phyloP scores from a whole-genome alignment of 2,113 vertebrate genomes.

The Trogon melanurus region DNA sequence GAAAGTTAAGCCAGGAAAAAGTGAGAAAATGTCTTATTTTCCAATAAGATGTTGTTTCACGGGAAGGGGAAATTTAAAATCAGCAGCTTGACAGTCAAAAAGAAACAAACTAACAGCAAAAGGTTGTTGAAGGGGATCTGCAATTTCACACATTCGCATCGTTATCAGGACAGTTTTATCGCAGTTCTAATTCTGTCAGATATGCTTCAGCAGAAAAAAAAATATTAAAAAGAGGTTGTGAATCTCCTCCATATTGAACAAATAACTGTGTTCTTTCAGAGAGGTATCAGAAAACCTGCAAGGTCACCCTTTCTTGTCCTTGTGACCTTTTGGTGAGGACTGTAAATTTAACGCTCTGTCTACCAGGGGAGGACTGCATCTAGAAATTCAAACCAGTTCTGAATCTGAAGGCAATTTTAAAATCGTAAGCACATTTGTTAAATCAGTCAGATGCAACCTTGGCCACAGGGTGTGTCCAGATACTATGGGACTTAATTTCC shows the following conservation, averaged over 20 bases:
- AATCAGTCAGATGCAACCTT: not conserved
- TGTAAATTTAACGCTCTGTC: not conserved
- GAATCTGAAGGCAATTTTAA: not conserved
- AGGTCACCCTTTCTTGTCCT: not conserved
- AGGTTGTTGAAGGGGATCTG: not conserved
- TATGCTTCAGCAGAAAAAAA: not conserved
- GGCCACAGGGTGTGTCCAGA: not conserved
- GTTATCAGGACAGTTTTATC: slow-evolving; percentile 25
- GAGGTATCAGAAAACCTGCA: not conserved
- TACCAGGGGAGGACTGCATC: not conserved
- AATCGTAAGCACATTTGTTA: not conserved
- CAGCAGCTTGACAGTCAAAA: not conserved
- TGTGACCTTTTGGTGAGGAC: not conserved
- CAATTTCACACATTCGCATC: slow-evolving; percentile 10
- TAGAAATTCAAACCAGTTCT: not conserved
- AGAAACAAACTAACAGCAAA: slow-evolving; percentile 20
- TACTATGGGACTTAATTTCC: not conserved
- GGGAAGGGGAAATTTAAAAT: not conserved
- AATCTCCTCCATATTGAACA: not conserved
- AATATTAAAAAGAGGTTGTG: not conserved
- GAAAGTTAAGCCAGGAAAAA: slow-evolving; percentile 15
- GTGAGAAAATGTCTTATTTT: not conserved
- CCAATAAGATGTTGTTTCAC: not conserved
- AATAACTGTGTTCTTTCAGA: not conserved
- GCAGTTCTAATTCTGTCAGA: not conserved